Evolutionary conservation across 92 coral and sea anemone species (phyloP).

Genomic region (Siderastrea siderea): DNA sequence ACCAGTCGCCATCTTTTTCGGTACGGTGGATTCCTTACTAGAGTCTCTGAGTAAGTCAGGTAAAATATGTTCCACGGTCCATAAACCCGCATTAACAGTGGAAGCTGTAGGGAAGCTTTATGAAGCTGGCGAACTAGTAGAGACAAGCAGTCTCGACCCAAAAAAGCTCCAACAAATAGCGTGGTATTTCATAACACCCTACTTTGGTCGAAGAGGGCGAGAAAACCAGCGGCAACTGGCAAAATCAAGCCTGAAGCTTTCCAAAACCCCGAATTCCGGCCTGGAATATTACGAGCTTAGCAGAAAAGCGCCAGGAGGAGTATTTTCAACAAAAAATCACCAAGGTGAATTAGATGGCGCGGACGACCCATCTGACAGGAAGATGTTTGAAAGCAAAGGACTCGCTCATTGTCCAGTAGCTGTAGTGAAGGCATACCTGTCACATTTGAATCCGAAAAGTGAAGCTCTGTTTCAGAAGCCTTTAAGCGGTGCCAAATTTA

Average conservation of each 20-base stretch:
- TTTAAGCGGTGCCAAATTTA: too few relatives aligned
- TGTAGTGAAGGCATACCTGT: too few relatives aligned
- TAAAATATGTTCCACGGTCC: slow-evolving; percentile 44
- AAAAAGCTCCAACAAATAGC: slow-evolving; percentile 62
- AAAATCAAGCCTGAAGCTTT: slow-evolving; percentile 2
- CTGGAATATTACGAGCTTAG: neutral
- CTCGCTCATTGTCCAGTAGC: slow-evolving; percentile 42
- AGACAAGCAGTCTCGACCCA: too few relatives aligned
- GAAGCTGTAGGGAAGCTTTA: too few relatives aligned
- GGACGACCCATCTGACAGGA: slow-evolving; percentile 53
- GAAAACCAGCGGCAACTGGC: slow-evolving; percentile 48
- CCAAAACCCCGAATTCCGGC: neutral
- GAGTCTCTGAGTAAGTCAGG: slow-evolving; percentile 14
- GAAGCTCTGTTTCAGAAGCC: too few relatives aligned
- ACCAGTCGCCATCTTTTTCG: too few relatives aligned
- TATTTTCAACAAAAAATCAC: slow-evolving; percentile 39
- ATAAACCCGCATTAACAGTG: too few relatives aligned
- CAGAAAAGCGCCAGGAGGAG: slow-evolving; percentile 32
- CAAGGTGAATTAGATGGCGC: slow-evolving; percentile 35
- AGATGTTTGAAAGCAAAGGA: slow-evolving; percentile 28
- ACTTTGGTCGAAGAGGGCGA: slow-evolving; percentile 64
- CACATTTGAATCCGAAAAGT: slow-evolving; percentile 54
- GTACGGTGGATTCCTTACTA: too few relatives aligned
- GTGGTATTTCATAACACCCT: slow-evolving; percentile 39
- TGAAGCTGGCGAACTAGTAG: too few relatives aligned